These are phyloP conservation scores for Sylvia atricapilla DNA, from an alignment of 2,113 vertebrate genomes.

Conservation along the genomic window DNA sequence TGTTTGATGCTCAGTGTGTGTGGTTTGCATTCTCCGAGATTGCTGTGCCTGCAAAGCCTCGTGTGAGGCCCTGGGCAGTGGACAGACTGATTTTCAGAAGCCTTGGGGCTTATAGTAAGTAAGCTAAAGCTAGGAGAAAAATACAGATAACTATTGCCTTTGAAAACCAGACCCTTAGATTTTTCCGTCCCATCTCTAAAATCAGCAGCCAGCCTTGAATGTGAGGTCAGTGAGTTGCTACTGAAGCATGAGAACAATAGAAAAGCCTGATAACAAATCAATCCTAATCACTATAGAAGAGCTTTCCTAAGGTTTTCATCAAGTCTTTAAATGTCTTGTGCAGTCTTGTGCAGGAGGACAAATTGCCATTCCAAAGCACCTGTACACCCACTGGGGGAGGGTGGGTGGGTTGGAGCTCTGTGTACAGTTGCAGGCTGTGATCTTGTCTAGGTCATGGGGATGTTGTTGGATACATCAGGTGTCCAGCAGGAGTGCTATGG, in stretches of 20 bases:
- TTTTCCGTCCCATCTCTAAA: not conserved
- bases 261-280: not conserved
- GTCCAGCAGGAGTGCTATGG: not conserved
- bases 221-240: not conserved
- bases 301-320: not conserved
- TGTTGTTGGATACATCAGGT: not conserved
- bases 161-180: not conserved
- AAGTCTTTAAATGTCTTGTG: not conserved
- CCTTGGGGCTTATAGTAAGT: not conserved
- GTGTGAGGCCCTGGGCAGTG: not conserved
- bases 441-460: not conserved
- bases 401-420: not conserved
- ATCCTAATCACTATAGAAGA: not conserved
- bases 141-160: not conserved
- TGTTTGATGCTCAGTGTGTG: not conserved
- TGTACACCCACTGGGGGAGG: not conserved
- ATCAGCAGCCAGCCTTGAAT: not conserved
- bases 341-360: not conserved
- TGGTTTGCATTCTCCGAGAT: not conserved
- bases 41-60: not conserved
- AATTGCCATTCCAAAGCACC: not conserved
- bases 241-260: not conserved
- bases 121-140: not conserved
- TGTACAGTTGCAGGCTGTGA: not conserved
- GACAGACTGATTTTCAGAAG: not conserved